These are phyloP conservation scores for Syngnathus floridae DNA, from an alignment of 2,113 vertebrate species.

Conservation along the genomic window DNA sequence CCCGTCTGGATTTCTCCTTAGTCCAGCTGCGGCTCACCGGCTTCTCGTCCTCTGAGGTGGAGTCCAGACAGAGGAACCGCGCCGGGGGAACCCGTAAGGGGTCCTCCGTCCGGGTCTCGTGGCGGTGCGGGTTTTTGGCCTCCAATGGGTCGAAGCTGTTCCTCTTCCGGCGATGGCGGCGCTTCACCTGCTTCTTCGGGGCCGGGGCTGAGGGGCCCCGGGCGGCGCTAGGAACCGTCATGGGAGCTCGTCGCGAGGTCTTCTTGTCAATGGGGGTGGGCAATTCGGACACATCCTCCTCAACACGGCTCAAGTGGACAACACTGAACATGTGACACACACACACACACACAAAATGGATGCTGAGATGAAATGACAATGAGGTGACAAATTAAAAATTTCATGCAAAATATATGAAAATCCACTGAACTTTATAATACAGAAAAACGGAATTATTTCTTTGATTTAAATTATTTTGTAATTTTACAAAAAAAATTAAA, in stretches of 20 bases:
- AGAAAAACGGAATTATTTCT: background rate
- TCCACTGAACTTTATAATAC: background rate
- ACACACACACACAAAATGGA: slow-evolving; percentile 53
- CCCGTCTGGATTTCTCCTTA: slow-evolving; percentile 74
- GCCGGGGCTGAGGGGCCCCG: slow-evolving; percentile 49
- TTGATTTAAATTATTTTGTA: too few species aligned
- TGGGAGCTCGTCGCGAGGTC: slow-evolving; percentile 50
- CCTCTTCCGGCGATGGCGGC: slow-evolving; percentile 74
- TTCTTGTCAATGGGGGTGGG: slow-evolving; percentile 27
- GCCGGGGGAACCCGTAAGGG: slow-evolving; percentile 52
- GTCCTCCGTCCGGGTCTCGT: slow-evolving; percentile 43
- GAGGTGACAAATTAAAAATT: slow-evolving; percentile 4
- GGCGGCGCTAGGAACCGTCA: slow-evolving; percentile 61
- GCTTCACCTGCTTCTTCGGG: slow-evolving; percentile 78
- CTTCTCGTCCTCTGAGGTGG: slow-evolving; percentile 64
- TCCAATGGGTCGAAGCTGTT: slow-evolving; percentile 63
- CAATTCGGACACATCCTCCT: slow-evolving; percentile 74
- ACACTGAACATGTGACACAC: slow-evolving; percentile 69
- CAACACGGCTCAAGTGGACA: slow-evolving; percentile 71
- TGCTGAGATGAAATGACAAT: slow-evolving; percentile 25
- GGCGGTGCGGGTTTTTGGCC: slow-evolving; percentile 46
- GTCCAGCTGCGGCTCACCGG: slow-evolving; percentile 78
- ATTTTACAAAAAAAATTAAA: background rate
- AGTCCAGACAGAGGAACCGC: slow-evolving; percentile 50
- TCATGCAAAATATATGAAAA: background rate